Conservation (phyloP, 2,113 vertebrate genomes). For the Mastomys coucha region DNA sequence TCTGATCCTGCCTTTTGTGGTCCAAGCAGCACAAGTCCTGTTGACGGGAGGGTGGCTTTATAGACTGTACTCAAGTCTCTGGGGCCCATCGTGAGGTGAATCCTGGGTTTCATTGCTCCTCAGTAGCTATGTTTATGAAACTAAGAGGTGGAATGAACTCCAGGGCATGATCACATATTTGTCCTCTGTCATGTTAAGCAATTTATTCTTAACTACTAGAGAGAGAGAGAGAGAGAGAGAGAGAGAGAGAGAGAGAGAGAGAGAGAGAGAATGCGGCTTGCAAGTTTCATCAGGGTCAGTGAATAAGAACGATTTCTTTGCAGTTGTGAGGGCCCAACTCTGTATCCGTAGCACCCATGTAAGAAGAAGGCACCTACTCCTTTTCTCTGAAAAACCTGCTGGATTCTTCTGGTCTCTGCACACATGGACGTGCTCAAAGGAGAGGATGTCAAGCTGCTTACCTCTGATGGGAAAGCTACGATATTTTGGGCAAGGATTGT, state of each 20-base stretch:
- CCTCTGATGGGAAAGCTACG: not conserved
- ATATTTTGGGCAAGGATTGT: not conserved
- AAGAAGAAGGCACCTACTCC: not conserved
- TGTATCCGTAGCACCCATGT: not conserved
- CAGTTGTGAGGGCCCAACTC: not conserved
- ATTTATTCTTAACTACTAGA: not conserved
- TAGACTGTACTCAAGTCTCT: not conserved
- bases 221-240: no score
- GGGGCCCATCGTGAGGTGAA: not conserved
- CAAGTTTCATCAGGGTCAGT: not conserved
- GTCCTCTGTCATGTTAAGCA: not conserved
- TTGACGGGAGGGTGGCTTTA: slow-evolving; percentile 46
- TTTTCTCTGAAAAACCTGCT: not conserved
- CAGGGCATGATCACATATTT: slow-evolving; percentile 20
- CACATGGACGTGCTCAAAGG: not conserved
- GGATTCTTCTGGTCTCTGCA: not conserved
- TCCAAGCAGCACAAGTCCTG: slow-evolving; percentile 13
- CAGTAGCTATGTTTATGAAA: slow-evolving; percentile 22
- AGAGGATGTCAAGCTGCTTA: not conserved
- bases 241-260: no score
- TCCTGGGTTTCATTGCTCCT: slow-evolving; percentile 49
- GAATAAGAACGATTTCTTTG: not conserved
- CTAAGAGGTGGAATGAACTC: not conserved
- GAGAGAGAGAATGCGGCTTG: not conserved
- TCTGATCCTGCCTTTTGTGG: slow-evolving; percentile 10